Evolutionary conservation across 2,888 invertebrate species (phyloP).

Genomic region (Drosophila recens): DNA sequence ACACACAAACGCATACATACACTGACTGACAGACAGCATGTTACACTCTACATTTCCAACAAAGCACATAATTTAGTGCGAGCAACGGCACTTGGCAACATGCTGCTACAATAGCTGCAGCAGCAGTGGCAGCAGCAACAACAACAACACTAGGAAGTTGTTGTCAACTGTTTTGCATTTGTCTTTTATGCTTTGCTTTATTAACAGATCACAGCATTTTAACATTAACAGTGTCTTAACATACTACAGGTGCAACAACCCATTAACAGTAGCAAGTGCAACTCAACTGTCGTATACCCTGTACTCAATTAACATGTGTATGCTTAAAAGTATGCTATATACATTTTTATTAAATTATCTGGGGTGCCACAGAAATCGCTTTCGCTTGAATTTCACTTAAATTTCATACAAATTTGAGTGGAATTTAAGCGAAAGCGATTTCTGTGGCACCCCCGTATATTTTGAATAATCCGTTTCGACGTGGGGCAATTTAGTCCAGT

Average conservation of each 20-base stretch:
- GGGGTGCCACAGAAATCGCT: too few species aligned
- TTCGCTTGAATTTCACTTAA: too few species aligned
- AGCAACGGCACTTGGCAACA: conserved; percentile 68
- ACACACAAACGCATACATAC: conserved; percentile 27
- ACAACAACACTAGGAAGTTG: conserved; percentile 51
- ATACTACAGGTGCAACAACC: conserved; percentile 70
- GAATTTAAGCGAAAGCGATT: too few species aligned
- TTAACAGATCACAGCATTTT: conserved; percentile 31
- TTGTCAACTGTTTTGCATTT: conserved; percentile 51
- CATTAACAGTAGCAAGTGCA: conserved; percentile 15
- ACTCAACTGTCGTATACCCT: conserved; percentile 22
- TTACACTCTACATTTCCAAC: conserved; percentile 45
- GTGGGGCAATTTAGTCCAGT: background rate
- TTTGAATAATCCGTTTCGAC: background rate
- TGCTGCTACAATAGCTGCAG: conserved; percentile 32
- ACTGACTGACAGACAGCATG: conserved; percentile 14
- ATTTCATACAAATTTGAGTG: too few species aligned
- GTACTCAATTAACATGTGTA: background rate
- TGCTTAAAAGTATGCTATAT: conserved; percentile 31
- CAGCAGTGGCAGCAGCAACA: conserved; percentile 28
- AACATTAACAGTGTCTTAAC: conserved; percentile 38
- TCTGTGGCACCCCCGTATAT: too few species aligned
- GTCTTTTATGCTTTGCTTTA: conserved; percentile 45
- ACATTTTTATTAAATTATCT: background rate
- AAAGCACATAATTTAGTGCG: conserved; percentile 63